These are phyloP conservation scores for Callinectes sapidus DNA, from an alignment of 2,888 invertebrate species.

Conservation along the genomic window DNA sequence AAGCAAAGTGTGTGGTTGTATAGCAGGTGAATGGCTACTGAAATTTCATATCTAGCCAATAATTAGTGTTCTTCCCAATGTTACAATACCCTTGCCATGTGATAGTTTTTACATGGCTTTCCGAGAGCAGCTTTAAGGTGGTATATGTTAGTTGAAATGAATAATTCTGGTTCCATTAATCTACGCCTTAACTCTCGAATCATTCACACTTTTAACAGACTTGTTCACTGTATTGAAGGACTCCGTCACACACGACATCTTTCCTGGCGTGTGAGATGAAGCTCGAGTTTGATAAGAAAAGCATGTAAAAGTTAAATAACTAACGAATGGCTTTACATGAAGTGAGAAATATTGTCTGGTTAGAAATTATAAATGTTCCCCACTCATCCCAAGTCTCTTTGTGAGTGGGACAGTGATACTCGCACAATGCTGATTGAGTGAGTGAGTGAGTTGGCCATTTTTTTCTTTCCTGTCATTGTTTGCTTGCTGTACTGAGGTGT, in stretches of 20 bases:
- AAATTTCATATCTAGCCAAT: neutral
- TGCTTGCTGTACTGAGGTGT: conserved; percentile 24
- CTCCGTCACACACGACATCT: neutral
- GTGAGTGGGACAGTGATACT: conserved; percentile 3
- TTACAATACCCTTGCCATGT: neutral
- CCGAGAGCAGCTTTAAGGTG: neutral
- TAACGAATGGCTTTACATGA: neutral
- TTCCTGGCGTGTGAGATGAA: neutral
- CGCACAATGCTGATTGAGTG: neutral
- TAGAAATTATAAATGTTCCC: neutral
- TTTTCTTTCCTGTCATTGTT: neutral
- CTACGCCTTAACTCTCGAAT: neutral
- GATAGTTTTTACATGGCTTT: neutral
- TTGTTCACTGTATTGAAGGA: neutral
- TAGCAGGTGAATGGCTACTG: neutral
- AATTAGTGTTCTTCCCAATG: neutral
- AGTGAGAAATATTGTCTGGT: neutral
- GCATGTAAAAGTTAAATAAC: neutral
- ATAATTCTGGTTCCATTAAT: neutral
- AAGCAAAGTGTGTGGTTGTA: neutral
- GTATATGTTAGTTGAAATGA: neutral
- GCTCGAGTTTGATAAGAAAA: neutral
- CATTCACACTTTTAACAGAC: neutral
- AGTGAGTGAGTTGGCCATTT: neutral
- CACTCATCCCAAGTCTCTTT: neutral